A percentile compares a stretch with the other conserved stretches of the same genome.
phyloP scores from a whole-genome alignment of 2,888 invertebrate species.

The Miltochrista miniata region DNA sequence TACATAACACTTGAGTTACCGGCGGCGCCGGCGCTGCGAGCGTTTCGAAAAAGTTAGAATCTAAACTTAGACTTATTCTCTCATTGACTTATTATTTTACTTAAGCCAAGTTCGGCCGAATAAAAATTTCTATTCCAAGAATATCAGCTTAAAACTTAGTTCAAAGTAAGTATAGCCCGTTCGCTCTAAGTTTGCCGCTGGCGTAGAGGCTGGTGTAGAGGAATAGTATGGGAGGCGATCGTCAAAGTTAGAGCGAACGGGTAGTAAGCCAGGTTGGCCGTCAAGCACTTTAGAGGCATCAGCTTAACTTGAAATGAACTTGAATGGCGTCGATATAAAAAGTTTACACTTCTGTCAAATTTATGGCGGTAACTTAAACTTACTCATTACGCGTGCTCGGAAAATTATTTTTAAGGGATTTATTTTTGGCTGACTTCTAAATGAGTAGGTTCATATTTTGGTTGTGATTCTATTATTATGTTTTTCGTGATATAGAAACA shows the following conservation, averaged over 20 bases:
- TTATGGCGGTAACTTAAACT: constrained; percentile 9
- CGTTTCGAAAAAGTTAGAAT: no score
- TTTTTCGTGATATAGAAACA: no score
- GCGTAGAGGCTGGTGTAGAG: no score
- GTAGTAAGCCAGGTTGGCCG: constrained; percentile 6
- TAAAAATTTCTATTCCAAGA: constrained; percentile 2
- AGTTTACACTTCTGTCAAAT: constrained; percentile 26
- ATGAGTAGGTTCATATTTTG: background rate
- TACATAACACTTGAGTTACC: no score
- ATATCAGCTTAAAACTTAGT: constrained; percentile 10
- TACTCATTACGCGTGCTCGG: constrained; percentile 11
- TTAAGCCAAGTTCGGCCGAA: background rate
- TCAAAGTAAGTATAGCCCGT: no score
- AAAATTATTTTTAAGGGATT: background rate
- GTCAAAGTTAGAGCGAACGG: no score
- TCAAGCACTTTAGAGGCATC: constrained; percentile 11
- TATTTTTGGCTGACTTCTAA: constrained; percentile 8
- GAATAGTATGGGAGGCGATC: no score
- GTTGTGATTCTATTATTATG: no score
- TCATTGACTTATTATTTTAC: no score
- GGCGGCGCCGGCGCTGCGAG: no score
- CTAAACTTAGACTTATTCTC: no score
- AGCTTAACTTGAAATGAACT: constrained; percentile 21
- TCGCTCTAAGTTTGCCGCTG: no score
- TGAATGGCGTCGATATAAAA: constrained; percentile 28